These are phyloP conservation scores for Tamias sibiricus DNA, from an alignment of 2,113 vertebrate genomes.

Conservation along the genomic window DNA sequence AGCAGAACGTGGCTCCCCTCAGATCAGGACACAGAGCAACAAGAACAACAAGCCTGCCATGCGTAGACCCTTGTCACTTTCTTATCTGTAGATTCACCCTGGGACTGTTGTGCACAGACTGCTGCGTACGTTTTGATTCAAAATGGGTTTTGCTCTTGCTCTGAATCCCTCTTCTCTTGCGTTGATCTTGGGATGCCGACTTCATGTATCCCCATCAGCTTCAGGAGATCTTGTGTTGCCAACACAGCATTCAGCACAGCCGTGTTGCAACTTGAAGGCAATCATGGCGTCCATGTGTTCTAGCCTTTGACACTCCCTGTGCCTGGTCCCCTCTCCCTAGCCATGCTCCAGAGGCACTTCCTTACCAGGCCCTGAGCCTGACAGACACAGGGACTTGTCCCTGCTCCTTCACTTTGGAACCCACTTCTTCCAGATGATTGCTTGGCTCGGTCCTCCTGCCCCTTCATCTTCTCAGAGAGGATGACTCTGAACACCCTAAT, in stretches of 20 bases:
- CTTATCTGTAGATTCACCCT: neutral
- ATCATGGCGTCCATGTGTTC: accelerated
- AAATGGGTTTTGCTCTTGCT: neutral
- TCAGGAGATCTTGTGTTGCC: neutral
- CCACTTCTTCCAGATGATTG: neutral
- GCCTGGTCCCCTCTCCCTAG: no score
- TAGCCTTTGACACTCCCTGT: no score
- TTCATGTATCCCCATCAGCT: neutral
- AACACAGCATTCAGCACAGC: neutral
- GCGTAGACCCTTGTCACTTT: accelerated
- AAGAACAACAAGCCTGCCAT: neutral
- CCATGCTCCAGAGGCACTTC: neutral
- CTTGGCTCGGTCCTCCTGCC: neutral
- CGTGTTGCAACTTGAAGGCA: neutral
- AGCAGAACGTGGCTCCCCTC: neutral
- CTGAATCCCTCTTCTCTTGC: neutral
- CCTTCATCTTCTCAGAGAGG: neutral
- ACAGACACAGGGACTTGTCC: accelerated
- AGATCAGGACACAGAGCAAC: accelerated
- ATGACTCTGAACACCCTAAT: neutral
- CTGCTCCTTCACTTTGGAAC: neutral
- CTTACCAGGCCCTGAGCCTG: neutral
- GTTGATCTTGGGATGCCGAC: neutral
- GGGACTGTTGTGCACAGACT: neutral
- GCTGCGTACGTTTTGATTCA: neutral